Evolutionary conservation across 2,797 vertebrate species (phyloP).

Genomic region (Vespertilio murinus): DNA sequence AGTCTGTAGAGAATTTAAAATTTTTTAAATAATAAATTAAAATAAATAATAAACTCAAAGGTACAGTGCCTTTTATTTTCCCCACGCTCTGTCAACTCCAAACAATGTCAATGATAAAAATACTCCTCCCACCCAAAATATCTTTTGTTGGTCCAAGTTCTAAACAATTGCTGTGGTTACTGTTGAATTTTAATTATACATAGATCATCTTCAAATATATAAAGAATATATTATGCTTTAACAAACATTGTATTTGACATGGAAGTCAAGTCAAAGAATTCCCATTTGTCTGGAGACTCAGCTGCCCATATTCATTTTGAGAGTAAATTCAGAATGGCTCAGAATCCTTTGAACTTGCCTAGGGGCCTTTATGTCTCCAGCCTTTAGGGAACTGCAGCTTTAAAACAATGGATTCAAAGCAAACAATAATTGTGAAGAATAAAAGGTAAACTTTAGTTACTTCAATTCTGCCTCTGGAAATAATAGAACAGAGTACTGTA

Average conservation of each 20-base stretch:
- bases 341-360: background rate
- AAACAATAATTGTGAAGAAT: background rate
- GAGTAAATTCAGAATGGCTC: background rate
- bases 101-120: background rate
- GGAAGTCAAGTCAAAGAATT: background rate
- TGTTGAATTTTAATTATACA: background rate
- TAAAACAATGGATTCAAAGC: background rate
- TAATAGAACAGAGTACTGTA: background rate
- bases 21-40: constrained; percentile 25
- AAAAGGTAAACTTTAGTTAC: background rate
- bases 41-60: constrained; percentile 24
- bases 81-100: background rate
- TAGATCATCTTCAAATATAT: background rate
- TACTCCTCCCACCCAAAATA: background rate
- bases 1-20: background rate
- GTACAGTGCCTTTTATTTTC: background rate
- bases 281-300: background rate
- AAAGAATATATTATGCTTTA: background rate
- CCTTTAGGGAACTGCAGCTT: background rate
- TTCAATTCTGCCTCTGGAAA: background rate
- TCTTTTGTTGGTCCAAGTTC: background rate
- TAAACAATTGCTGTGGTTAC: background rate
- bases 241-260: background rate
- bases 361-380: background rate
- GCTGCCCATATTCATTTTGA: background rate